Evolutionary conservation across 2,113 vertebrate genomes (phyloP), one percentile per base, ranked within the genome.

Genomic region (Aegithalos caudatus): DNA sequence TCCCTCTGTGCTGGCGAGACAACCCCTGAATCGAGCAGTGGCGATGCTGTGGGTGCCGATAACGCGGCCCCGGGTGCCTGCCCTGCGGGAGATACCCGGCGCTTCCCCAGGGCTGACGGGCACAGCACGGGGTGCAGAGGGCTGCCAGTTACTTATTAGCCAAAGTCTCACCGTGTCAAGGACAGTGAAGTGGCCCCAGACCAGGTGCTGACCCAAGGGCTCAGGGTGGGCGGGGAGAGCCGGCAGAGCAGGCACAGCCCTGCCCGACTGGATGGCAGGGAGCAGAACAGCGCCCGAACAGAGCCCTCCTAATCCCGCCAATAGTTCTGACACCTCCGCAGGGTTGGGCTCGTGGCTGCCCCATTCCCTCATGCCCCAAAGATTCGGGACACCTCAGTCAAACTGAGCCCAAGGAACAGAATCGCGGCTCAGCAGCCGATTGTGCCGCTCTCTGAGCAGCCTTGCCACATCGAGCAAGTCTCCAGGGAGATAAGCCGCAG

Each of bases 361-460:
- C 23, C 24, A 0, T 12, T 38, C 24, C 54, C 31, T n/a, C 19
- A 5, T 1, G 7, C 18, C 23, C 6, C 1, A 48, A n/a, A 61
- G 19, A 21, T 19, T 70, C 0, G 2, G 60, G 78, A 19, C 16
- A 12, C 6, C 17, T 6, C 18, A 5, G 45, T 6, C 54, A 81
- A 47, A 42, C 15, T 0, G 7, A 91, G 56, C 40, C 40, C 21
- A 2, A 4, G 12, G 44, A 64, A 77, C 40, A 28, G 12, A 56
- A 8, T 1, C 1, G 2, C 6, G 1, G 61, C 33, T 16, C 5
- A 6, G 53, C 47, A 60, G 69, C 29, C 0, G 2, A 3, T 22
- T 3, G 19, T 12, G 82, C 54, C 11, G 38, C 33, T 53, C 29
- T 47, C 48, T 2, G 25, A 65, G 71, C 51, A 22, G 7, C 24